Evolutionary conservation across 2,888 invertebrate species (phyloP).

Genomic region (Thalpophila matura): DNA sequence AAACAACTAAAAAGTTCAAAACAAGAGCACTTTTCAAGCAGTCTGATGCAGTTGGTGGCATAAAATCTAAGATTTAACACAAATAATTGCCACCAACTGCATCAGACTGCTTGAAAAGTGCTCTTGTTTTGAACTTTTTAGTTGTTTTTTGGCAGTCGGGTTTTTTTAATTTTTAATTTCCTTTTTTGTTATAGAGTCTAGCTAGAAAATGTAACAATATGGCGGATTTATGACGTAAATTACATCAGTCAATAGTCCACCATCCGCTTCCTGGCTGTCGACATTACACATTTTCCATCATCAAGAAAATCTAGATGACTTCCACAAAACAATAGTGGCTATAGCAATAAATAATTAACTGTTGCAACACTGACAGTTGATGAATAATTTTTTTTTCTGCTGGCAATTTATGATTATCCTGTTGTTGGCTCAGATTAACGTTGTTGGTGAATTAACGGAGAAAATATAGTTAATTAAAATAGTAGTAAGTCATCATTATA

Average conservation of each 20-base stretch:
- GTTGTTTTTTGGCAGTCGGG: too few relatives aligned
- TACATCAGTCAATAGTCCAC: constrained; percentile 19
- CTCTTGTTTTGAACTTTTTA: too few relatives aligned
- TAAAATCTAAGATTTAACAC: too few relatives aligned
- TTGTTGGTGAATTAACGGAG: constrained; percentile 4
- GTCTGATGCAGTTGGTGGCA: too few relatives aligned
- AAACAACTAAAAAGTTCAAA: too few relatives aligned
- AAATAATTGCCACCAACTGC: too few relatives aligned
- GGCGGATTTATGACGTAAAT: constrained; percentile 29
- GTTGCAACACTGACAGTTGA: constrained; percentile 11
- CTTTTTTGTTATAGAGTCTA: not conserved
- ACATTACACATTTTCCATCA: constrained; percentile 29
- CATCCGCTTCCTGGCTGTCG: constrained; percentile 50
- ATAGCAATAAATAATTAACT: constrained; percentile 36
- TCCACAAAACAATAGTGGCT: constrained; percentile 44
- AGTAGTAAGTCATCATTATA: not conserved
- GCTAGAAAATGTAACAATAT: constrained; percentile 28
- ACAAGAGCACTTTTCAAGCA: too few relatives aligned
- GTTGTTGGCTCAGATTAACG: too few relatives aligned
- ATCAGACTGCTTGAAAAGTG: too few relatives aligned
- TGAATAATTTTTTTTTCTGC: constrained; percentile 10
- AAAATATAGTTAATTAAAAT: not conserved
- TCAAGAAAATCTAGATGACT: constrained; percentile 22
- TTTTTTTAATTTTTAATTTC: too few relatives aligned
- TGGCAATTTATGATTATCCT: constrained; percentile 14